A percentile compares a stretch with the other conserved stretches of the same genome.
These are phyloP conservation scores for Harpalus rufipes DNA, from an alignment of 2,888 invertebrate species.

Conservation along the genomic window DNA sequence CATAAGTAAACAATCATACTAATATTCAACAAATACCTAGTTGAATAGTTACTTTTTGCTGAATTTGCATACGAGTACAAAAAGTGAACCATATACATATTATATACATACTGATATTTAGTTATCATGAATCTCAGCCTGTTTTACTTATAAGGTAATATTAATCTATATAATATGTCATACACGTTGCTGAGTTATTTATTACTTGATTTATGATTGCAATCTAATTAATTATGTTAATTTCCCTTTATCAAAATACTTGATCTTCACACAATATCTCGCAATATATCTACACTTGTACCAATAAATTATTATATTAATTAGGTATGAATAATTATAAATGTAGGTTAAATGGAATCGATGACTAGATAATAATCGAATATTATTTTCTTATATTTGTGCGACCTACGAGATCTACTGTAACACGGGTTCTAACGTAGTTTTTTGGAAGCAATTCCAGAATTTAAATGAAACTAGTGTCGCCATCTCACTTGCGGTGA, in stretches of 20 bases:
- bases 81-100: not conserved
- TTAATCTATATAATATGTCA: conserved; percentile 28
- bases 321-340: too few species aligned
- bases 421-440: too few species aligned
- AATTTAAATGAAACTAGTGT: too few species aligned
- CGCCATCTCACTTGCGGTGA: too few species aligned
- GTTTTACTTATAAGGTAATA: conserved; percentile 19
- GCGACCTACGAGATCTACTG: too few species aligned
- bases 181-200: conserved; percentile 17
- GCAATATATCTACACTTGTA: conserved; percentile 7
- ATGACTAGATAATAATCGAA: conserved; percentile 7
- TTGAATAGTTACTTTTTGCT: not conserved
- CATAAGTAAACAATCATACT: too few species aligned
- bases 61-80: not conserved
- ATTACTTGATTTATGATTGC: conserved; percentile 35
- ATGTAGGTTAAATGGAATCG: not conserved
- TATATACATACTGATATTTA: conserved; percentile 24
- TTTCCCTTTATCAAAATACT: conserved; percentile 15
- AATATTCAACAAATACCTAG: too few species aligned
- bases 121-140: conserved; percentile 15
- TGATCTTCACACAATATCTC: conserved; percentile 33
- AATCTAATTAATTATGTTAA: conserved; percentile 46
- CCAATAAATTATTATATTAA: conserved; percentile 8
- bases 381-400: not conserved
- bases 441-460: too few species aligned